These are phyloP conservation scores for Gallinago paraguaiae DNA, from an alignment of 2,113 vertebrate species.

Conservation along the genomic window DNA sequence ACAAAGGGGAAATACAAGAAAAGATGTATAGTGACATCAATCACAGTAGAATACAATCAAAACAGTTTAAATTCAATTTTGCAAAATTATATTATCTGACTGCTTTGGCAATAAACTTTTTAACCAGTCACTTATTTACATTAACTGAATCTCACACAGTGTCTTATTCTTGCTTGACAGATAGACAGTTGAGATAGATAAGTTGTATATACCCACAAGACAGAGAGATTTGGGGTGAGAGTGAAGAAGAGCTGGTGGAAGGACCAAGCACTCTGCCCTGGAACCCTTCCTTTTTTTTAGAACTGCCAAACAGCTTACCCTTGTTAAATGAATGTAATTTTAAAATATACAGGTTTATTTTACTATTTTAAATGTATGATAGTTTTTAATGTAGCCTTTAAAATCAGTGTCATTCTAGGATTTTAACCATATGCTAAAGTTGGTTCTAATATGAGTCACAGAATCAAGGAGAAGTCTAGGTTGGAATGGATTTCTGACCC, in stretches of 20 bases:
- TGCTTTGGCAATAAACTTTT: not conserved
- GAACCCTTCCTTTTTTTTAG: not conserved
- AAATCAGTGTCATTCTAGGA: not conserved
- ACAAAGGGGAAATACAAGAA: not conserved
- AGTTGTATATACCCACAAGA: not conserved
- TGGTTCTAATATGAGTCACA: not conserved
- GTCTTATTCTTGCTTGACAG: not conserved
- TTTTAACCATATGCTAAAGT: not conserved
- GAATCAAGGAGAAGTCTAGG: not conserved
- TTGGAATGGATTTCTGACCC: not conserved
- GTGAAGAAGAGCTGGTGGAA: not conserved
- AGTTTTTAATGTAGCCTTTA: not conserved
- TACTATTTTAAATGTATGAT: not conserved
- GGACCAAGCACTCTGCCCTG: not conserved
- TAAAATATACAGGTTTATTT: not conserved
- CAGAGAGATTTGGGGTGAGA: not conserved
- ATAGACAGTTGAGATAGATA: not conserved
- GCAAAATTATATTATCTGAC: not conserved
- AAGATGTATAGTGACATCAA: not conserved
- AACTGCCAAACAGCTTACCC: not conserved
- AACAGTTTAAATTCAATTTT: not conserved
- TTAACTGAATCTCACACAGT: not conserved
- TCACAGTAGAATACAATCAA: not conserved
- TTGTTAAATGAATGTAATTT: not conserved
- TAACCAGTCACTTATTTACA: not conserved